Percentiles rank a stretch among this genome's conserved stretches.
phyloP scores from a whole-genome alignment of 2,113 vertebrate genomes.

The Neolamprologus ventralis region DNA sequence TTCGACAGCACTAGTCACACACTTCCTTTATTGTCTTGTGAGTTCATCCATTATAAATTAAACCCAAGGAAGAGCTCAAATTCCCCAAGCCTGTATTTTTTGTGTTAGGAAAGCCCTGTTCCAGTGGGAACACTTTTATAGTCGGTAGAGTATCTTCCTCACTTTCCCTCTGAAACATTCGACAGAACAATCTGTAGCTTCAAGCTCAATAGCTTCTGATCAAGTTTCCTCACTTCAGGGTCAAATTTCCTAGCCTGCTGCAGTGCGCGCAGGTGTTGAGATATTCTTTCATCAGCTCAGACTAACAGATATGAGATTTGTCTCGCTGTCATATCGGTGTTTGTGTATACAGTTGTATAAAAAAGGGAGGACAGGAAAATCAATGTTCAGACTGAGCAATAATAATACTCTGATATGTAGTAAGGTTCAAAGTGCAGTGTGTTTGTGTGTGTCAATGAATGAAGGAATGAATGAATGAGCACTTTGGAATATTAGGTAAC shows the following conservation, averaged over 20 bases:
- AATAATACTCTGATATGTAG: neutral
- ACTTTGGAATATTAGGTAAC: neutral
- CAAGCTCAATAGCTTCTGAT: conserved; percentile 27
- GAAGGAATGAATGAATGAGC: neutral
- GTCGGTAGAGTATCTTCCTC: neutral
- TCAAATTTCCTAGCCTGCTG: conserved; percentile 29
- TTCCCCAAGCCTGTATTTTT: neutral
- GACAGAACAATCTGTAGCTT: conserved; percentile 56
- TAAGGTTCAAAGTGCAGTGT: neutral
- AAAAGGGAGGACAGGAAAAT: neutral
- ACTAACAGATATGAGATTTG: conserved; percentile 5
- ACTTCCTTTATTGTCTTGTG: neutral
- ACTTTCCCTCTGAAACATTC: conserved; percentile 15
- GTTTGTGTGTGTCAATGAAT: neutral
- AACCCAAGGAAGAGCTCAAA: neutral
- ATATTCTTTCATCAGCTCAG: conserved; percentile 24
- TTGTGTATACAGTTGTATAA: neutral
- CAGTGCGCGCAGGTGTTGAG: neutral
- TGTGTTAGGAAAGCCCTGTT: neutral
- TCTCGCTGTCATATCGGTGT: neutral
- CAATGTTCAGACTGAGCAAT: neutral
- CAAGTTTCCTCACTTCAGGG: conserved; percentile 24
- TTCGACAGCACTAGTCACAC: neutral
- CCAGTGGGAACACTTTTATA: neutral
- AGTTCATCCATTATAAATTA: neutral